Evolutionary conservation across 2,113 vertebrate genomes (phyloP).

Genomic region (Daboia siamensis): DNA sequence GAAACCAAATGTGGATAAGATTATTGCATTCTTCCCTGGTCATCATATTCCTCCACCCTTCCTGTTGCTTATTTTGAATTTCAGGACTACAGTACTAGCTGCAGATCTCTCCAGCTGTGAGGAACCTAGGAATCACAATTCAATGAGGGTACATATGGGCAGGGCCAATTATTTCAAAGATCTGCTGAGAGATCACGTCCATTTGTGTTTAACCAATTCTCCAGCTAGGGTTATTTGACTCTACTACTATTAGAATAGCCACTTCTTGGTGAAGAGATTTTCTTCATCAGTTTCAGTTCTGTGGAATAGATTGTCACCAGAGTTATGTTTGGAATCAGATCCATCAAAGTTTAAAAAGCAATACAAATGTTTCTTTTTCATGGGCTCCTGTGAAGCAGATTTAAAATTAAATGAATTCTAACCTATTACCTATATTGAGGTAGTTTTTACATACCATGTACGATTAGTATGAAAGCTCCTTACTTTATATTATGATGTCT

Average conservation of each 20-base stretch:
- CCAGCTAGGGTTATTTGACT: not conserved
- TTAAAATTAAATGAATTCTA: not conserved
- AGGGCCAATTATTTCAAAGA: not conserved
- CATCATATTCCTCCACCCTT: not conserved
- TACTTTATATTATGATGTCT: not conserved
- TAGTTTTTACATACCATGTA: not conserved
- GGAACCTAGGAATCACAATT: not conserved
- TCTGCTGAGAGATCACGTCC: not conserved
- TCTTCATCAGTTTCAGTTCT: not conserved
- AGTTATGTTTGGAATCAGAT: not conserved
- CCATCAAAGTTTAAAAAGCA: not conserved
- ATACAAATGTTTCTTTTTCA: not conserved
- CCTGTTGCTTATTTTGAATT: not conserved
- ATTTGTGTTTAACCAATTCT: not conserved
- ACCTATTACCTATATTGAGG: not conserved
- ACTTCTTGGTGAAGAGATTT: not conserved
- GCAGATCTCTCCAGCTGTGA: not conserved
- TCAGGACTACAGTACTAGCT: not conserved
- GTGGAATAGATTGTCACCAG: not conserved
- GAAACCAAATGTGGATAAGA: not conserved
- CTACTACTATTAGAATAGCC: not conserved
- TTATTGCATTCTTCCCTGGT: not conserved
- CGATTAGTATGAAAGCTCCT: not conserved
- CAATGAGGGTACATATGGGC: not conserved
- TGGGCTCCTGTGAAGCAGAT: not conserved